Conservation (phyloP, 2,797 vertebrate genomes). For the Calcarius lapponicus region DNA sequence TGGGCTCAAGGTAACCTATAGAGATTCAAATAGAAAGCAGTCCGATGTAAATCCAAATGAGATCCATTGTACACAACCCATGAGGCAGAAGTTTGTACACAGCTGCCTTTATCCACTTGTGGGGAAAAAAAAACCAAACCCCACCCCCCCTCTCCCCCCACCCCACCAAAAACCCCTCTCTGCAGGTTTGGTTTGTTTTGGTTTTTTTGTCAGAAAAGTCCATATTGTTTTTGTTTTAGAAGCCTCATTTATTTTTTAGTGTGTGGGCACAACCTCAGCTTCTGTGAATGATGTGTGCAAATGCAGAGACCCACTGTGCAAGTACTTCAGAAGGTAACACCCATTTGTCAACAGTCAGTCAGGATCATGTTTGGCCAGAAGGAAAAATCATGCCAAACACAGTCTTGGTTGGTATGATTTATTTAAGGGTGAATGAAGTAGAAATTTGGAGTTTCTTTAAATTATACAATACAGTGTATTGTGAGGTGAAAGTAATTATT, state of each 20-base stretch:
- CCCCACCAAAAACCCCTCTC: too few relatives aligned
- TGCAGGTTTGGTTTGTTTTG: too few relatives aligned
- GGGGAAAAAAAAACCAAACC: neutral
- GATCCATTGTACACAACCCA: neutral
- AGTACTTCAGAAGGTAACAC: conserved; percentile 70
- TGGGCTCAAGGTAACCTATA: neutral
- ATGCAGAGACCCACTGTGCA: conserved; percentile 72
- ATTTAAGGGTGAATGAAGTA: neutral
- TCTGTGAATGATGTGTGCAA: neutral
- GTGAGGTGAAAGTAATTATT: neutral
- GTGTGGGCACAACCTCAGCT: neutral
- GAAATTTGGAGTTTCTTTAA: neutral
- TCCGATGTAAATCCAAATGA: neutral
- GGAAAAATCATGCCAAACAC: conserved; percentile 90
- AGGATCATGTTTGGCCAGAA: conserved; percentile 89
- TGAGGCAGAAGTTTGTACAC: neutral
- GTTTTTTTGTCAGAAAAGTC: too few relatives aligned
- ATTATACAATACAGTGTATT: neutral
- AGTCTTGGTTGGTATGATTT: conserved; percentile 90
- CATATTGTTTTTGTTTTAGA: neutral
- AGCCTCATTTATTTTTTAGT: neutral
- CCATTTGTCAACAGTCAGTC: conserved; percentile 75
- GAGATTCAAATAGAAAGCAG: neutral
- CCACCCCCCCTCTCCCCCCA: too few relatives aligned
- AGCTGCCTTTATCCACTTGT: neutral